Base-by-base conservation (phyloP, 2,888 invertebrate genomes). In the Ischnus inquisitorius region DNA sequence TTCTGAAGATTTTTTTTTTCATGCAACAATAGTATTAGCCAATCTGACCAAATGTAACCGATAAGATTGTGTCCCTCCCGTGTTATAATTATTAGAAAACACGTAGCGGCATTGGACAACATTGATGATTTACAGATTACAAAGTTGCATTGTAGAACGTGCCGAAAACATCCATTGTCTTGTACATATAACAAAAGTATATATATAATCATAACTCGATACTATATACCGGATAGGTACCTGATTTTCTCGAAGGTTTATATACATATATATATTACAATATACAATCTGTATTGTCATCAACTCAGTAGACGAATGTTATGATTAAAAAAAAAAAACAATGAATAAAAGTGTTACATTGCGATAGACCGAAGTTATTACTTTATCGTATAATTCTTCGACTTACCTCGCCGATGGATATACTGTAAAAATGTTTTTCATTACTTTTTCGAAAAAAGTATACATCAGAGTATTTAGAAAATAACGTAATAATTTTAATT, bases 201-300 rank as follows among this genome's bases (percentile, higher is more conserved):
- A n/a, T n/a, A n/a, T n/a, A 51, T 25, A 25, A 76, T 71, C 71
- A 60, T 57, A 57, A 71, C 41, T 57, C 22, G 60, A 57, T 75
- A 78, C 34, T 79, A 43, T 46, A 83, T 79, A 79, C 79, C 83
- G 46, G 54, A 81, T 84, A 77, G 81, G 83, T 84, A 84, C 83
- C 83, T 84, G 81, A 84, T 81, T 84, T 81, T 81, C 80, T 84
- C 57, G 81, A 81, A 84, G 83, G 81, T 84, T 83, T 84, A 81
- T 81, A 80, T 76, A 71, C 25, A 83, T 65, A 83, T 65, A 83
- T 65, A 74, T 68, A 68, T 62, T 57, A 57, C 62, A 71, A 43
- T 46, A 71, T 77, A 82, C 64, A 77, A 81, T 80, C 80, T 77
- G 77, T 81, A 80, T 81, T 83, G 68, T 81, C 72, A 62, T 69